phyloP scores from a whole-genome alignment of 2,113 vertebrate genomes.

The Acanthochromis polyacanthus region DNA sequence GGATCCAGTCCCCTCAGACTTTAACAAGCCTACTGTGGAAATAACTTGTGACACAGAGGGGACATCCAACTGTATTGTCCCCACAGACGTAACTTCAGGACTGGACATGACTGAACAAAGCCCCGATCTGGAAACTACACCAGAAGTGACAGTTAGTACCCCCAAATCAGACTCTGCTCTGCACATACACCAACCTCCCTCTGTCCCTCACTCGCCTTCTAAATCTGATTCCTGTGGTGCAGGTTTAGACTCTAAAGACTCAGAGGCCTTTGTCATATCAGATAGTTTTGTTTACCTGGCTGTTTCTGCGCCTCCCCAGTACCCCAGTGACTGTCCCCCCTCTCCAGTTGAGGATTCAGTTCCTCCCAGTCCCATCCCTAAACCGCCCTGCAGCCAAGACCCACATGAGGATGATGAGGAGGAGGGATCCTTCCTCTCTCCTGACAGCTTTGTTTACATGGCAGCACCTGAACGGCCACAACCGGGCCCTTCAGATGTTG shows the following conservation, averaged over 20 bases:
- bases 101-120: slow-evolving; percentile 40
- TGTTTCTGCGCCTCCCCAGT: slow-evolving; percentile 79
- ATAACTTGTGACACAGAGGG: slow-evolving; percentile 51
- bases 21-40: slow-evolving; percentile 18
- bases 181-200: slow-evolving; percentile 26
- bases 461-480: slow-evolving; percentile 83
- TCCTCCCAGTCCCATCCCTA: slow-evolving; percentile 82
- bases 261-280: slow-evolving; percentile 80
- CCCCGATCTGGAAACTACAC: slow-evolving; percentile 28
- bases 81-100: slow-evolving; percentile 39
- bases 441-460: slow-evolving; percentile 87
- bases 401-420: slow-evolving; percentile 64
- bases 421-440: slow-evolving; percentile 77
- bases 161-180: slow-evolving; percentile 62
- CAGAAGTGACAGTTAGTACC: slow-evolving; percentile 57
- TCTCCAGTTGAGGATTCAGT: slow-evolving; percentile 77
- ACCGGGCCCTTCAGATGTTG: slow-evolving; percentile 66
- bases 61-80: slow-evolving; percentile 23
- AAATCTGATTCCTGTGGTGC: slow-evolving; percentile 53
- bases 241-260: slow-evolving; percentile 67
- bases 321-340: slow-evolving; percentile 74
- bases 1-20: slow-evolving; percentile 54
- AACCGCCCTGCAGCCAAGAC: slow-evolving; percentile 61
- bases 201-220: slow-evolving; percentile 45
- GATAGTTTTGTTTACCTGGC: slow-evolving; percentile 89